These are phyloP conservation scores for Heterodera schachtii DNA, from an alignment of 1,140 invertebrate species.

Conservation along the genomic window DNA sequence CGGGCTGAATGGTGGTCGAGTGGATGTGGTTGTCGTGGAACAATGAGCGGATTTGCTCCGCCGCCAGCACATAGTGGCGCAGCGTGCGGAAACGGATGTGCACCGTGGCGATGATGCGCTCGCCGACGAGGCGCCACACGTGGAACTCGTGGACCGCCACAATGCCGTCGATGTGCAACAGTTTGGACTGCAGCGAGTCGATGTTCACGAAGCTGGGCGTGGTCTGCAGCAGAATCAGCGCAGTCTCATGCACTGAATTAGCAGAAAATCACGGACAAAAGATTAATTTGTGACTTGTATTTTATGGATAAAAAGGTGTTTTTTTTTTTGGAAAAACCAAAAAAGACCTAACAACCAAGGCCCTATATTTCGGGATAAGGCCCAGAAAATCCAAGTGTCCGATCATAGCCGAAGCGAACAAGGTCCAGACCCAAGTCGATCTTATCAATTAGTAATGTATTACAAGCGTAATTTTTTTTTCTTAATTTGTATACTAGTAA, in stretches of 20 bases:
- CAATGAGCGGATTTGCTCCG: constrained; percentile 68
- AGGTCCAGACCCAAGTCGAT: no score
- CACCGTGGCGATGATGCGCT: constrained; percentile 70
- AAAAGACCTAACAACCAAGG: no score
- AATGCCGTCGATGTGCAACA: constrained; percentile 70
- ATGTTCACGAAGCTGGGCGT: constrained; percentile 71
- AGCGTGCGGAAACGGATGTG: constrained; percentile 70
- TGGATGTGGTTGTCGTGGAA: constrained; percentile 72
- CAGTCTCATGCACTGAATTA: constrained; percentile 69
- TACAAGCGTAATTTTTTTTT: no score
- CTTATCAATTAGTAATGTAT: no score
- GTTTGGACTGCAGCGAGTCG: constrained; percentile 67
- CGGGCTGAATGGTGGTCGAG: constrained; percentile 72
- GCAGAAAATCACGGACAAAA: constrained; percentile 10
- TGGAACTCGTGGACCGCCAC: constrained; percentile 72
- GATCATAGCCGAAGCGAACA: no score
- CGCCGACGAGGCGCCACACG: constrained; percentile 69
- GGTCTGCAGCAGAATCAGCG: constrained; percentile 71
- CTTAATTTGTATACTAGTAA: constrained; percentile 47
- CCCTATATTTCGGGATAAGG: no score
- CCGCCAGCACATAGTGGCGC: constrained; percentile 69
- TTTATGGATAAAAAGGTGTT: constrained; percentile 36
- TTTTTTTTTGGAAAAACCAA: no score
- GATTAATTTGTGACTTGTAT: constrained; percentile 11
- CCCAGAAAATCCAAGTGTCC: no score